Evolutionary conservation across 1,140 invertebrate species (phyloP).

Genomic region (Spodoptera litura): DNA sequence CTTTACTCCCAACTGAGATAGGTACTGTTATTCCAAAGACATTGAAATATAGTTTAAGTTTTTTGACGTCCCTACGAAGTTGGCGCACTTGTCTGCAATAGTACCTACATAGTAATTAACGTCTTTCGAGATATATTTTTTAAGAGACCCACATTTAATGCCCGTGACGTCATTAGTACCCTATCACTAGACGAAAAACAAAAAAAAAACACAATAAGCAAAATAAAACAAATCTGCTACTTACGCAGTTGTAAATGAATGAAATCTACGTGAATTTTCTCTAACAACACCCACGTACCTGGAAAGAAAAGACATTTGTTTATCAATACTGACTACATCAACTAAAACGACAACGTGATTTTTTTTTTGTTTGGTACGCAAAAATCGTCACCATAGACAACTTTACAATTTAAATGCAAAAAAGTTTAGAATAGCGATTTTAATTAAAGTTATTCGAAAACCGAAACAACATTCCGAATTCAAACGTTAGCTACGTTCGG

Average conservation of each 20-base stretch:
- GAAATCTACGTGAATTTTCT: constrained; percentile 78
- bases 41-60: constrained; percentile 72
- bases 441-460: constrained; percentile 58
- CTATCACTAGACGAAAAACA: constrained; percentile 39
- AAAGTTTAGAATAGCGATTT: constrained; percentile 36
- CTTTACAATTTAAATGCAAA: constrained; percentile 17
- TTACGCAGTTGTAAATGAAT: constrained; percentile 76
- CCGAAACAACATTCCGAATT: constrained; percentile 58
- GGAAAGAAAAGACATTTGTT: constrained; percentile 59
- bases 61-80: constrained; percentile 29
- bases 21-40: constrained; percentile 66
- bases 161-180: constrained; percentile 11
- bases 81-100: constrained; percentile 12
- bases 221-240: constrained; percentile 76
- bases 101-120: constrained; percentile 30
- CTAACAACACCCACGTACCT: constrained; percentile 82
- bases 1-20: constrained; percentile 48
- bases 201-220: constrained; percentile 57
- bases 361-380: background rate
- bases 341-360: background rate
- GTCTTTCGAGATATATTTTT: constrained; percentile 12
- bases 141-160: constrained; percentile 3
- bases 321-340: constrained; percentile 24
- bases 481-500: constrained; percentile 59
- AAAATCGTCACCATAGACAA: background rate